phyloP scores from a whole-genome alignment of 2,797 vertebrate genomes.

The Choloepus didactylus region DNA sequence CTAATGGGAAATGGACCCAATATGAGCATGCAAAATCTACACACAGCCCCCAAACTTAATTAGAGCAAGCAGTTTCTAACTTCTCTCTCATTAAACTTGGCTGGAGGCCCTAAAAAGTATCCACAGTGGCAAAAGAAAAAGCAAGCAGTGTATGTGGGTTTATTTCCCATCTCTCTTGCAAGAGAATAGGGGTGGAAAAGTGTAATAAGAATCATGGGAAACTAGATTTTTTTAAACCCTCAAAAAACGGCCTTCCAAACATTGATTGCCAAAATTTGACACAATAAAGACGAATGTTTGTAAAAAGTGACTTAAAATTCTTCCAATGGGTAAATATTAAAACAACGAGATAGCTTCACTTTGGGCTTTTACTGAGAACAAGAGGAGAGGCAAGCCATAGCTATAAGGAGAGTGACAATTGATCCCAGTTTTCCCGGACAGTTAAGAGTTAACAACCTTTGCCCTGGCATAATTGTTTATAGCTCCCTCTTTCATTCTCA shows the following conservation, averaged over 20 bases:
- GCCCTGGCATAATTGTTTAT: constrained; percentile 2
- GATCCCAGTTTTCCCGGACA: background rate
- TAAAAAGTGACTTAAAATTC: constrained; percentile 34
- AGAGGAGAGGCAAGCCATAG: background rate
- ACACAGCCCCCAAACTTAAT: constrained; percentile 73
- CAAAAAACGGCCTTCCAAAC: constrained; percentile 48
- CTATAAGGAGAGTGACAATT: background rate
- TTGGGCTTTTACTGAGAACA: constrained; percentile 27
- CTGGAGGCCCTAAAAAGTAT: constrained; percentile 25
- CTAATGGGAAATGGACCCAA: constrained; percentile 68
- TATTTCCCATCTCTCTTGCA: constrained; percentile 40
- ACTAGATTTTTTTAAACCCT: constrained; percentile 14
- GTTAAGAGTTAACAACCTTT: constrained; percentile 7
- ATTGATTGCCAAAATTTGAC: constrained; percentile 24
- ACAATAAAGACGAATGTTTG: background rate
- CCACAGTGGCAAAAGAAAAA: background rate
- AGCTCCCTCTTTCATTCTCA: constrained; percentile 45
- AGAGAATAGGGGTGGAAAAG: background rate
- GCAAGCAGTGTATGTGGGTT: background rate
- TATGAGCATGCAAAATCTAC: constrained; percentile 56
- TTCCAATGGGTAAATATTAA: constrained; percentile 36
- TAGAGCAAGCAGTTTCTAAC: constrained; percentile 63
- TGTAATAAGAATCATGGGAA: constrained; percentile 41
- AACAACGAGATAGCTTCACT: constrained; percentile 27
- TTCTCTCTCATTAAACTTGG: constrained; percentile 61